These are phyloP conservation scores for Thereva unica DNA, from an alignment of 2,888 invertebrate species.

Conservation along the genomic window DNA sequence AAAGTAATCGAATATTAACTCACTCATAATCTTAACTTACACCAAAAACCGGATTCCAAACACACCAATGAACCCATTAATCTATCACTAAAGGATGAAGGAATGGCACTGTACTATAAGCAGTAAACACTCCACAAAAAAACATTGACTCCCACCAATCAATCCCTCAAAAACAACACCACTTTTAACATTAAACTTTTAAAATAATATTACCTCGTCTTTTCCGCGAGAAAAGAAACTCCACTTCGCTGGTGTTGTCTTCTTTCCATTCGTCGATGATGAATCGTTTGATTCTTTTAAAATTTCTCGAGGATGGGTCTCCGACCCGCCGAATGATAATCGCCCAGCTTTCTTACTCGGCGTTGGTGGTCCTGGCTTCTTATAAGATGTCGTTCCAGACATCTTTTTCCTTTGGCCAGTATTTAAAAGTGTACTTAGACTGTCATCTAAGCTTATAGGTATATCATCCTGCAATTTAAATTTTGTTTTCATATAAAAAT, in stretches of 20 bases:
- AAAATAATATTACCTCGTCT: conserved; percentile 56
- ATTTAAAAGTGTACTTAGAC: conserved; percentile 57
- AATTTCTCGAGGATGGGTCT: conserved; percentile 62
- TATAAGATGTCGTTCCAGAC: conserved; percentile 74
- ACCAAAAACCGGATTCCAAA: too few species aligned
- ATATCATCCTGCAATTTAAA: conserved; percentile 48
- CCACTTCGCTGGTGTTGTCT: conserved; percentile 69
- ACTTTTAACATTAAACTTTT: neutral
- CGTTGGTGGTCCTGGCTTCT: conserved; percentile 84
- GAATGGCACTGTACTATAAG: too few species aligned
- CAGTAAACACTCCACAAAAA: too few species aligned
- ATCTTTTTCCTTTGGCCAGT: conserved; percentile 58
- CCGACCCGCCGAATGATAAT: conserved; percentile 63
- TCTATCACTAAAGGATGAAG: too few species aligned
- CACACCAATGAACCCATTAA: too few species aligned
- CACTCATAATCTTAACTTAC: too few species aligned
- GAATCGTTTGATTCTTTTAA: conserved; percentile 62
- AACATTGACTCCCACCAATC: too few species aligned
- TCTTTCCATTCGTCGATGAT: conserved; percentile 53
- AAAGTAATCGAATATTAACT: too few species aligned
- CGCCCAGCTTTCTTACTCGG: conserved; percentile 82
- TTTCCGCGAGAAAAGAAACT: conserved; percentile 61
- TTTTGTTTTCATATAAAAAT: conserved; percentile 6
- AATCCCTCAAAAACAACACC: too few species aligned
- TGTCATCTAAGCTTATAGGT: conserved; percentile 50